These are phyloP conservation scores for Diceros bicornis DNA, from an alignment of 2,797 vertebrate species.

Conservation along the genomic window DNA sequence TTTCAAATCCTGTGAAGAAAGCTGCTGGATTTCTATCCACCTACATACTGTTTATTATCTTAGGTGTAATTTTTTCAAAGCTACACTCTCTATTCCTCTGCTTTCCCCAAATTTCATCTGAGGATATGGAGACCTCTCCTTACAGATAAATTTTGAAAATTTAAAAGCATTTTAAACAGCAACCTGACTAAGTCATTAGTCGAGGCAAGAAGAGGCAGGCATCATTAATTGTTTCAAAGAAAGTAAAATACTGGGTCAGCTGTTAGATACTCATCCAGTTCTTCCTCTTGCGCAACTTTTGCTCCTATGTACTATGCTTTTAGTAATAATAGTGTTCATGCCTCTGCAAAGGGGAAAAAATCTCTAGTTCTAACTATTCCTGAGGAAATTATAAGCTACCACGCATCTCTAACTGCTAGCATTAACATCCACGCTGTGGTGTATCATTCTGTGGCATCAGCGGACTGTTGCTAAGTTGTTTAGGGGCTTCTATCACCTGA, in stretches of 20 bases:
- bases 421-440: not conserved
- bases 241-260: not conserved
- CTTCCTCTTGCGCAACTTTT: not conserved
- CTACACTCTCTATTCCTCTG: not conserved
- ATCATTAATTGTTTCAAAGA: slow-evolving; percentile 10
- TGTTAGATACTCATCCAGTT: not conserved
- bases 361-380: not conserved
- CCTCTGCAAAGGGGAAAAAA: not conserved
- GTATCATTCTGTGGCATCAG: not conserved
- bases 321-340: not conserved
- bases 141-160: not conserved
- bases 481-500: not conserved
- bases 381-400: not conserved
- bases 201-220: not conserved
- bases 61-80: not conserved
- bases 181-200: not conserved
- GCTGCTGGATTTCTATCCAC: not conserved
- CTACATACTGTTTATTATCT: not conserved
- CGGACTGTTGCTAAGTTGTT: not conserved
- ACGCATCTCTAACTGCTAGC: not conserved
- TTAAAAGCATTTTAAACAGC: not conserved
- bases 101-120: not conserved
- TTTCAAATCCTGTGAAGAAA: not conserved
- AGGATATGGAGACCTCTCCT: not conserved
- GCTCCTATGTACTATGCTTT: not conserved